Conservation (phyloP, 2,113 vertebrate species). For the Eupsittula cactorum region DNA sequence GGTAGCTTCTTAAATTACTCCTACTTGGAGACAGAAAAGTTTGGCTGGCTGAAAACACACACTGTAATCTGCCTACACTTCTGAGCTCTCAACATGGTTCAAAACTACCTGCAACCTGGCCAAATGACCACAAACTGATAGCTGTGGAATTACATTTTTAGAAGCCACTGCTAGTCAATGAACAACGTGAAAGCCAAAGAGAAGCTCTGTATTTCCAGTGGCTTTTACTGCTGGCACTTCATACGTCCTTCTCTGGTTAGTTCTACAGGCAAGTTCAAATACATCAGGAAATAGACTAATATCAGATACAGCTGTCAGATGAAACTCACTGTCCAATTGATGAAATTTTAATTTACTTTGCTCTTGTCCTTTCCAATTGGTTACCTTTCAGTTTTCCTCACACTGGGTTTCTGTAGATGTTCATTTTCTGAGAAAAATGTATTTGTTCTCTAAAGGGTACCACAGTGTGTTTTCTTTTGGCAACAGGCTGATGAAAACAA, state of each 20-base stretch:
- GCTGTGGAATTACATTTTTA: background rate
- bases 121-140: background rate
- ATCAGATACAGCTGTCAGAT: background rate
- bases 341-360: constrained; percentile 53
- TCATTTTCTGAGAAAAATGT: constrained; percentile 47
- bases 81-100: background rate
- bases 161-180: background rate
- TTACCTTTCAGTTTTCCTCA: constrained; percentile 6
- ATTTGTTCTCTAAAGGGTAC: constrained; percentile 37
- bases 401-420: background rate
- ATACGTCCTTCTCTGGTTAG: background rate
- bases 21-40: background rate
- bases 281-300: background rate
- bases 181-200: background rate
- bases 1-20: background rate
- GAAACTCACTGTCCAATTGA: background rate
- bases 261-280: constrained; percentile 10
- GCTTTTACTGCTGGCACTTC: background rate
- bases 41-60: background rate
- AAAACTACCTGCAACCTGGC: background rate
- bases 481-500: constrained; percentile 51
- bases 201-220: background rate
- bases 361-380: constrained; percentile 15
- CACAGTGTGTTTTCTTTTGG: constrained; percentile 23
- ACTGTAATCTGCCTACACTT: rapidly evolving